Percentiles rank a stretch among this genome's conserved stretches.
These are phyloP conservation scores for Momotus momota DNA, from an alignment of 2,797 vertebrate genomes.

Conservation along the genomic window DNA sequence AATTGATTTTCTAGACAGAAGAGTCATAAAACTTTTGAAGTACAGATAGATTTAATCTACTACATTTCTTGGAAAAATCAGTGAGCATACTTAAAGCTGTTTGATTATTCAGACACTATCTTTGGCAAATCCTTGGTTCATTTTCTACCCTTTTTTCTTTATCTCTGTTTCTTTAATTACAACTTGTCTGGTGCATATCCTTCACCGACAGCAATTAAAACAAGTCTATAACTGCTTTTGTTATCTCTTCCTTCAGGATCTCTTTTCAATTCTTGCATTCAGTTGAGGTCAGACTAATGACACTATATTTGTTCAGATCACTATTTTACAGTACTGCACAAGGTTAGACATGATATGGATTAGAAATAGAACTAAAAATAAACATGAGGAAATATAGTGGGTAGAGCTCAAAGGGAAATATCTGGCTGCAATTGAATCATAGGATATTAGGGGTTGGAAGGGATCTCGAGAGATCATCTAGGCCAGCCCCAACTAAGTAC, in stretches of 20 bases:
- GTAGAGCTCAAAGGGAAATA: neutral
- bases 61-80: conserved; percentile 25
- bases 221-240: neutral
- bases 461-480: too few relatives aligned
- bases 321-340: neutral
- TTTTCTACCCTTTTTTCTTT: conserved; percentile 32
- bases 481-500: neutral
- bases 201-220: conserved; percentile 37
- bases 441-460: too few relatives aligned
- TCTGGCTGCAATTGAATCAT: neutral
- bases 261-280: neutral
- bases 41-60: conserved; percentile 19
- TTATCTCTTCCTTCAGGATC: conserved; percentile 36
- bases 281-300: neutral
- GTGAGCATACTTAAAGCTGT: neutral
- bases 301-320: neutral
- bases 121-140: neutral
- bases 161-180: conserved; percentile 60
- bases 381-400: neutral
- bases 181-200: conserved; percentile 22
- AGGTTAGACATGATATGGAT: neutral
- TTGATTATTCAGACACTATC: conserved; percentile 36
- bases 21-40: neutral
- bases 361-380: neutral
- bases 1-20: conserved; percentile 21